phyloP scores from a whole-genome alignment of 1,140 invertebrate genomes.

The Vanessa atalanta region DNA sequence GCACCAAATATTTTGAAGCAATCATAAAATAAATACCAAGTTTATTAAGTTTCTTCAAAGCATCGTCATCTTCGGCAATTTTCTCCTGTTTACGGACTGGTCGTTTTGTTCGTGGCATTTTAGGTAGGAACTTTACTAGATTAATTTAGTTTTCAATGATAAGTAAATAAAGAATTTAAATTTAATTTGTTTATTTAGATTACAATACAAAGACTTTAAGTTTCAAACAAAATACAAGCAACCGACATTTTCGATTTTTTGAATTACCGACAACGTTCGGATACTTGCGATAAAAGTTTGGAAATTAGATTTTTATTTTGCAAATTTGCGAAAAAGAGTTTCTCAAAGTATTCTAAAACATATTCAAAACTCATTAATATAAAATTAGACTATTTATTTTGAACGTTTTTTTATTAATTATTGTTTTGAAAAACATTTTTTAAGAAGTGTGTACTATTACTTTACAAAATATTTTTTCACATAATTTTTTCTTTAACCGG shows the following conservation, averaged over 20 bases:
- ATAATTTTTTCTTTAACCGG: conserved; percentile 11
- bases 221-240: conserved; percentile 40
- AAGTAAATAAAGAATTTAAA: neutral
- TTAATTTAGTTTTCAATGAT: neutral
- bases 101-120: conserved; percentile 73
- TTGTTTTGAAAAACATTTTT: too few relatives aligned
- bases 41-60: conserved; percentile 62
- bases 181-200: conserved; percentile 10
- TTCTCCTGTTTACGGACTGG: conserved; percentile 62
- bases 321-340: too few relatives aligned
- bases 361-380: too few relatives aligned
- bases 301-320: neutral
- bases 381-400: too few relatives aligned
- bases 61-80: conserved; percentile 52
- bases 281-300: neutral
- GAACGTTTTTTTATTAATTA: too few relatives aligned
- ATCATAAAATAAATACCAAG: conserved; percentile 45
- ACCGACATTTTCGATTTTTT: conserved; percentile 43
- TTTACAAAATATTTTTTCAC: neutral
- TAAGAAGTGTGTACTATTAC: neutral
- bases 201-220: neutral
- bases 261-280: conserved; percentile 10
- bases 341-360: too few relatives aligned
- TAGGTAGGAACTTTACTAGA: conserved; percentile 7
- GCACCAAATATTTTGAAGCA: too few relatives aligned